These are phyloP conservation scores for Leucopsar rothschildi DNA, from an alignment of 2,113 vertebrate species.

Conservation along the genomic window DNA sequence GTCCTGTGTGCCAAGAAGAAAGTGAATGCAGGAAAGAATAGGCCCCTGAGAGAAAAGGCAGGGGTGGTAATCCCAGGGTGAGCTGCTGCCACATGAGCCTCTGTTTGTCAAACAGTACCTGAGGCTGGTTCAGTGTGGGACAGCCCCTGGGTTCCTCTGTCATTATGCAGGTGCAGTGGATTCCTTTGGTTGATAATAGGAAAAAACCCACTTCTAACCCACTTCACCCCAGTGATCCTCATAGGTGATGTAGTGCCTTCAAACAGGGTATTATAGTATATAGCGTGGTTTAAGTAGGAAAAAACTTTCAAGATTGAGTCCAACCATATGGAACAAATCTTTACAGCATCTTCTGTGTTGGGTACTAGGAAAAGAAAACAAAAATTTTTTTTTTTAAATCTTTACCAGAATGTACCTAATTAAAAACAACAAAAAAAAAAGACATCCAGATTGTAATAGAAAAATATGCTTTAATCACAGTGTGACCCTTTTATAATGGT, in stretches of 20 bases:
- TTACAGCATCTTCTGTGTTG: background rate
- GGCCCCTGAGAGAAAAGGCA: background rate
- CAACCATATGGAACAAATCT: background rate
- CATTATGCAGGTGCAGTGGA: background rate
- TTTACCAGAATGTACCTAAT: background rate
- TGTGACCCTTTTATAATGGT: background rate
- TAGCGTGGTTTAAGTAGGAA: background rate
- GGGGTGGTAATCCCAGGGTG: background rate
- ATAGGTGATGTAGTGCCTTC: background rate
- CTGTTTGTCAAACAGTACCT: background rate
- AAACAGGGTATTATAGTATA: background rate
- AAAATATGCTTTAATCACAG: constrained; percentile 13
- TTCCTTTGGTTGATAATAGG: background rate
- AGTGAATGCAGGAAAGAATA: background rate
- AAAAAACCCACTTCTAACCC: background rate
- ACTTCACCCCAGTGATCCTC: background rate
- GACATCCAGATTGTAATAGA: background rate
- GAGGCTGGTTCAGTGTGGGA: rapidly evolving
- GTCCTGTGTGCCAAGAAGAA: background rate
- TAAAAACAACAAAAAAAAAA: background rate
- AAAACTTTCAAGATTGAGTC: background rate
- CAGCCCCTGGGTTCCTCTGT: background rate
- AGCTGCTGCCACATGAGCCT: background rate
- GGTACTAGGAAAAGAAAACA: background rate
- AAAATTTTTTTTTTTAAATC: background rate